phyloP scores from a whole-genome alignment of 1,140 invertebrate species.

The Ceratosolen solmsi region DNA sequence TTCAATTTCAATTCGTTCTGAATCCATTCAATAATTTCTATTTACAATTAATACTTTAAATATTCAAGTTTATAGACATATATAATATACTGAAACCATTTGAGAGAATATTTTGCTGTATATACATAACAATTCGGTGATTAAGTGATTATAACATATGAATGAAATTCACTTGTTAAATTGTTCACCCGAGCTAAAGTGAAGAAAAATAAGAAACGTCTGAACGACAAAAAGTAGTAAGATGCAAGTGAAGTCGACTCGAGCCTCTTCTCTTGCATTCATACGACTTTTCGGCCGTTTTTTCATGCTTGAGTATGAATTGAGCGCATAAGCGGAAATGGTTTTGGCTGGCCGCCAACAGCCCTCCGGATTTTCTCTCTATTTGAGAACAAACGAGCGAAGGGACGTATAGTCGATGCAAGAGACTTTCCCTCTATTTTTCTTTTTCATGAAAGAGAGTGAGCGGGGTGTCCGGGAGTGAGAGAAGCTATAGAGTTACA shows the following conservation, averaged over 20 bases:
- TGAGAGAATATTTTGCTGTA: too few relatives aligned
- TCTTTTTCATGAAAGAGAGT: constrained; percentile 11
- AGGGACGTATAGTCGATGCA: constrained; percentile 58
- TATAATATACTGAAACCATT: too few relatives aligned
- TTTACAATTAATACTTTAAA: too few relatives aligned
- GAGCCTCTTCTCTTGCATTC: constrained; percentile 9
- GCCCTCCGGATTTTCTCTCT: constrained; percentile 71
- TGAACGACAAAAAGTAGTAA: not conserved
- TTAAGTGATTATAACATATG: too few relatives aligned
- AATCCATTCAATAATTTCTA: too few relatives aligned
- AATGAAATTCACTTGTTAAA: not conserved
- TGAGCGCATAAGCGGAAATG: constrained; percentile 32
- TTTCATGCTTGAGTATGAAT: not conserved
- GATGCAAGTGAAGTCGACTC: constrained; percentile 3
- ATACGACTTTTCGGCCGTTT: not conserved
- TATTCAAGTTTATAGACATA: too few relatives aligned
- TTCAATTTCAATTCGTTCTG: too few relatives aligned
- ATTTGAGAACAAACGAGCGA: constrained; percentile 71
- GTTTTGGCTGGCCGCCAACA: constrained; percentile 68
- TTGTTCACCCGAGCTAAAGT: not conserved
- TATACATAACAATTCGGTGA: too few relatives aligned
- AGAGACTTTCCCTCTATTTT: constrained; percentile 53
- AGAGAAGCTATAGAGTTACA: not conserved
- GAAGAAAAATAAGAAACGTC: not conserved
- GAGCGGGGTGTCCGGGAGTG: too few relatives aligned